Base-by-base conservation (phyloP, 2,888 invertebrate species). In the Hypselothyrea guttata region DNA sequence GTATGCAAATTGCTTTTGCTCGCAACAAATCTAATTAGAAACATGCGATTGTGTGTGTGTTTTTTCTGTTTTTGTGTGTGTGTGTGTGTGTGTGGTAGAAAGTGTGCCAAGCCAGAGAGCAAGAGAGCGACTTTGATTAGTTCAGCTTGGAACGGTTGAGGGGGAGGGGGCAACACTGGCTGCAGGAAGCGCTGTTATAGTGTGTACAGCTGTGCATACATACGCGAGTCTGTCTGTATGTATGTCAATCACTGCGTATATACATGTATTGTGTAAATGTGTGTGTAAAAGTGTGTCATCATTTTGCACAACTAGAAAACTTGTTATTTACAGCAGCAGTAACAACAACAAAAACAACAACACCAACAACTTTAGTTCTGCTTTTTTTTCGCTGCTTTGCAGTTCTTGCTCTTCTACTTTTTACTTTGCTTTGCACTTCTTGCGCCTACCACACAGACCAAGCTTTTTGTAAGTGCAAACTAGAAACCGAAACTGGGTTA, bases 401-500 rank as follows among this genome's bases (percentile, higher is more conserved):
- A 61, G 59, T 69, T 54, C 37, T 22, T 38, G 16, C 16, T 16
- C 18, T 18, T 49, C 38, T 51, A 22, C 53, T 57, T 58, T 44
- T 52, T 62, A 30, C 42, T 27, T 27, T 49, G 54, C 47, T 55
- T 11, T 5, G 2, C 45, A 28, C 40, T 59, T 51, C 57, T 69
- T 62, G 42, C 55, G 52, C 51, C 37, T 38, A 9, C 41, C 37
- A 46, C 37, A 59, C 37, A 53, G 18, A 35, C 11, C 28, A 38
- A 59, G 52, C 41, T 64, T 59, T 84, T 70, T 58, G 33, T 65
- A 62, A 84, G 83, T 83, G 84, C 74, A 73, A 86, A 79, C 79
- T 82, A 86, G 79, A 86, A 86, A 84, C 75, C 58, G 82, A 84
- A 77, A 77, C 86, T 81, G 66, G 79, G 79, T 81, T 81, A 81